Base-by-base conservation (phyloP, 2,113 vertebrate genomes). In the Tylochromis polylepis region DNA sequence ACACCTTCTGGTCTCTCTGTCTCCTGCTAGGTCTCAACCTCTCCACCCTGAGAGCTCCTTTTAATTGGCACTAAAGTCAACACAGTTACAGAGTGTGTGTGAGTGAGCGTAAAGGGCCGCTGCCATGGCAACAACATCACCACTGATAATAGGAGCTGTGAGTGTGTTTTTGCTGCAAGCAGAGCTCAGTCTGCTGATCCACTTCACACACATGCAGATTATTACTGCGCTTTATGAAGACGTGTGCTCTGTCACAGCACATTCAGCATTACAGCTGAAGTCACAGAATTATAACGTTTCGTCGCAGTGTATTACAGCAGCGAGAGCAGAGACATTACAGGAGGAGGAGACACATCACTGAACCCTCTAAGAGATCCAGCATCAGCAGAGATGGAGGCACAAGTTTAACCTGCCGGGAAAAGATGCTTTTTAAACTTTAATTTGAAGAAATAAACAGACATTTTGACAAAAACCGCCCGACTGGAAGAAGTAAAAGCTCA, bases 21-120 rank as follows among this genome's bases (percentile, higher is more conserved):
- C 70, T 84, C 56, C 75, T 7, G 0, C 20, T 11, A 4, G 78
- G 84, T 85, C 83, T 84, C 81, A 82, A 72, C 86, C 85, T 79
- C 90, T 75, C 85, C 38, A 24, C 93, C 88, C 92, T 38, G 24
- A 92, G 92, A 92, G 85, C 88, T 92, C 62, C 85, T 81, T 94
- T 93, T 95, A 94, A 95, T 95, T 95, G 95, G 92, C 89, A 90
- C 77, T 81, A 82, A 95, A 85, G 83, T 92, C 88, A 82, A 58
- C 51, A 83, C 70, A 88, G 92, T 91, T 65, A 56, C 2, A 57
- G 79, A 72, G 56, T 29, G 29, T 83, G 57, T 43, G 27, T 55
- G 9, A 65, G 53, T 29, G 88, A 83, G 88, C 11, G 46, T 92
- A 89, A 93, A 92, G 81, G 87, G 87, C 86, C 81, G 89, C 80